Base-by-base conservation (phyloP, 2,113 vertebrate genomes). In the Crocuta crocuta region DNA sequence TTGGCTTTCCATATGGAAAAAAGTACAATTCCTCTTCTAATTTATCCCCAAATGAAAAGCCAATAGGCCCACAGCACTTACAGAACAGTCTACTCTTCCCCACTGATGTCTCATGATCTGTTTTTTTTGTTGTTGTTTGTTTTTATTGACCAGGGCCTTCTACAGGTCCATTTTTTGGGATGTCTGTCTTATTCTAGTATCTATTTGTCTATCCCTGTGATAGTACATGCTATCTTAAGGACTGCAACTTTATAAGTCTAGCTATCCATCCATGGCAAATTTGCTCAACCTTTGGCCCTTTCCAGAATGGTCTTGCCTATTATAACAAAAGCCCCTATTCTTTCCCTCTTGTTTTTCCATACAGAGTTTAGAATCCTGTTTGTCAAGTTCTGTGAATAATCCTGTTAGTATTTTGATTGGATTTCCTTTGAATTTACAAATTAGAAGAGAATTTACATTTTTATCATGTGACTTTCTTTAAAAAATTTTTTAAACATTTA, bases 381-480 rank as follows among this genome's bases (percentile, higher is more conserved):
- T 71, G 0, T 71, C 11, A 85, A 74, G 39, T 86, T 94, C 82
- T 71, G 2, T 50, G 39, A 89, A 66, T 78, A 80, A 82, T 74
- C 13, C 16, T 79, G 1, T 81, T 33, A 39, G 8, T 26, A 39
- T 92, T 85, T 79, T 43, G 26, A 33, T 68, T 74, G 4, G 39
- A 28, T 88, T 96, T 96, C 71, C 39, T 96, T 91, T 53, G 66
- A 90, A 84, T 90, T 96, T 91, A 85, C 26, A 78, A 33, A 39
- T 58, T 43, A 94, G 83, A 45, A 89, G 31, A 61, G 58, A 73
- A 58, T 53, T 87, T n/a, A 43, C 33, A 43, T 76, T 94, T 91
- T 94, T 86, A 79, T 53, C 33, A 58, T 76, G 83, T 85, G 89
- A 74, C n/a, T 85, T 80, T 86, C 35, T 73, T 50, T 50, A 9